Percentiles rank a stretch among this genome's conserved stretches.
phyloP scores from a whole-genome alignment of 2,888 invertebrate genomes.

The Epinotia bilunana region DNA sequence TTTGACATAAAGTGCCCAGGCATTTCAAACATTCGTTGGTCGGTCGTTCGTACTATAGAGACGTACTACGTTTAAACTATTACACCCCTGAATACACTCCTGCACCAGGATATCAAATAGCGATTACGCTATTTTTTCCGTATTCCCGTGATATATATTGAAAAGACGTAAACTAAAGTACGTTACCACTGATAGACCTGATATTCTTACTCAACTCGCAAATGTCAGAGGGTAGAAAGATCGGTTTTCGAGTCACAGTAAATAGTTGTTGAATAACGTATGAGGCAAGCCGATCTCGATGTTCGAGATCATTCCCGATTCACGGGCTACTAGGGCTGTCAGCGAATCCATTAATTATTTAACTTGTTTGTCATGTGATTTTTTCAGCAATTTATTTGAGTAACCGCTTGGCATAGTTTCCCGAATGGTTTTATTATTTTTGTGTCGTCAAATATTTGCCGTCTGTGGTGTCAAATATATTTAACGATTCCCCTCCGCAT shows the following conservation, averaged over 20 bases:
- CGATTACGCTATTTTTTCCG: not conserved
- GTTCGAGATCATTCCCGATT: slow-evolving; percentile 60
- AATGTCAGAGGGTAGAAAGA: slow-evolving; percentile 50
- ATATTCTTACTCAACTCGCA: slow-evolving; percentile 38
- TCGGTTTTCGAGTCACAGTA: slow-evolving; percentile 60
- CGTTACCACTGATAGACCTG: slow-evolving; percentile 54
- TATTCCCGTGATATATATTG: slow-evolving; percentile 8
- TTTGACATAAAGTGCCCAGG: no score
- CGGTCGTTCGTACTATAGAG: no score
- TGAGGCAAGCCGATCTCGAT: slow-evolving; percentile 58
- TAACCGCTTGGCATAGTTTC: slow-evolving; percentile 28
- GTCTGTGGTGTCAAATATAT: not conserved
- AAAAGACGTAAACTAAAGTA: slow-evolving; percentile 40
- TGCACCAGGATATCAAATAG: no score
- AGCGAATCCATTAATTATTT: slow-evolving; percentile 44
- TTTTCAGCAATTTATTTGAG: slow-evolving; percentile 41
- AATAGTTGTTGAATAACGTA: slow-evolving; percentile 70
- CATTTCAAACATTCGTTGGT: no score
- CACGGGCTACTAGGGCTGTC: slow-evolving; percentile 53
- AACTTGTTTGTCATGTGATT: slow-evolving; percentile 48
- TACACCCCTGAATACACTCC: no score
- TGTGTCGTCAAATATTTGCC: not conserved
- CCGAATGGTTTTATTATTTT: slow-evolving; percentile 9
- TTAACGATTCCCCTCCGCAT: not conserved
- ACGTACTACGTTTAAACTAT: no score